phyloP scores from a whole-genome alignment of 2,888 invertebrate genomes.

The Steinernema hermaphroditum region DNA sequence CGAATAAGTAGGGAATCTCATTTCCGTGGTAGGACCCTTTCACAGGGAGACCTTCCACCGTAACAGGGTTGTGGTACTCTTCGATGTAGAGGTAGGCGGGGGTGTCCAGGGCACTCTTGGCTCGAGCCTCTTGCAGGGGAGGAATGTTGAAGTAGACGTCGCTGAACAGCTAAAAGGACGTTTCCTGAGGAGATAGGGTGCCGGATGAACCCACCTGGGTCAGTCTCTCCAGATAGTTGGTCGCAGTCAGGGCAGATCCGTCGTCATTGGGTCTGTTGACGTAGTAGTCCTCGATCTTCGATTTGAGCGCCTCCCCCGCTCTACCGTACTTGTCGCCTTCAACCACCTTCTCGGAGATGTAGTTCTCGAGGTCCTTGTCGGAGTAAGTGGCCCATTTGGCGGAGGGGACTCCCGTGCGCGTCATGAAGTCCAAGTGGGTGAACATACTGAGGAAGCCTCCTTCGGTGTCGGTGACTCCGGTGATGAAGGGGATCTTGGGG shows the following conservation, averaged over 20 bases:
- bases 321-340: slow-evolving; percentile 38
- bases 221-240: slow-evolving; percentile 27
- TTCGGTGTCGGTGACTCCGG: slow-evolving; percentile 38
- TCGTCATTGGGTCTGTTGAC: slow-evolving; percentile 36
- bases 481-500: slow-evolving; percentile 41
- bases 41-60: slow-evolving; percentile 30
- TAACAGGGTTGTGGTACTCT: neutral
- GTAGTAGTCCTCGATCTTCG: slow-evolving; percentile 36
- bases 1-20: slow-evolving; percentile 40
- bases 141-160: slow-evolving; percentile 42
- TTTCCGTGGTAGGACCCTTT: slow-evolving; percentile 39
- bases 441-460: slow-evolving; percentile 37
- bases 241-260: slow-evolving; percentile 17
- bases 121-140: slow-evolving; percentile 37
- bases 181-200: too few species aligned
- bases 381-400: slow-evolving; percentile 37
- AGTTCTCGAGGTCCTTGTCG: slow-evolving; percentile 35
- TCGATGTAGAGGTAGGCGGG: slow-evolving; percentile 38
- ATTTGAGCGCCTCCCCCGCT: slow-evolving; percentile 29
- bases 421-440: neutral
- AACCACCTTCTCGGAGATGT: slow-evolving; percentile 37
- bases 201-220: slow-evolving; percentile 7
- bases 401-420: slow-evolving; percentile 30
- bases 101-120: slow-evolving; percentile 35
- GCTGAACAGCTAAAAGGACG: slow-evolving; percentile 35